Evolutionary conservation across 2,888 invertebrate species (phyloP), one percentile per base, ranked within the genome.

Genomic region (Zootermopsis nevadensis): DNA sequence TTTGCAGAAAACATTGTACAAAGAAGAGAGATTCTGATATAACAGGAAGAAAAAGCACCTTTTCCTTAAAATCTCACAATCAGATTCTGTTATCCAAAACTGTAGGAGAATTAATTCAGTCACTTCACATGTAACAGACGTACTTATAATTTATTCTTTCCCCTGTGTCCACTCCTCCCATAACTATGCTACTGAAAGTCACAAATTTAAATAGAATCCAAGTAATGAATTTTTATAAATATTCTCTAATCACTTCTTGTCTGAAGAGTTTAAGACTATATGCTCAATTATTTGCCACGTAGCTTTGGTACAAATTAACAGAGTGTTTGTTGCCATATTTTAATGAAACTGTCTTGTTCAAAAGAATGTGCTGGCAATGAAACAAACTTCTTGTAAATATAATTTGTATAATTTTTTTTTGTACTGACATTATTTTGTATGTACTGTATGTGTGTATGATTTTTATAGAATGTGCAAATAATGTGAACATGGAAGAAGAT

Each of bases 261-360:
- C 42, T 27, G 42, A 76, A 35, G 53, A 66, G 53, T 77, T 77
- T 10, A 77, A 77, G 55, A 74, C 38, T 74, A 79, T n/a, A 79
- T 79, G 79, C 79, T 79, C 79, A 79, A 79, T 79, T 79, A n/a
- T 35, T 35, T 35, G 60, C 66, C 79, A 35, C 79, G 12, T 66
- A 60, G 31, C 35, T 66, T 79, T 66, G 79, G 79, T 79, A 79
- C 79, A 79, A 79, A 79, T 79, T 79, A 79, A 79, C 79, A 79
- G 53, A 48, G 74, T 74, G 42, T 79, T 60, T 79, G 79, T 79
- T 79, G 79, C 79, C 79, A 79, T 79, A 79, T 79, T 79, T 66
- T 74, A 33, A 33, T 33, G 66, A 79, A 35, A 53, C 30, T 53
- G 31, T 53, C 31, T 27, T 77, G 72, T 72, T 72, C 8, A 72